phyloP scores from a whole-genome alignment of 2,113 vertebrate genomes.

The Pelodiscus sinensis region DNA sequence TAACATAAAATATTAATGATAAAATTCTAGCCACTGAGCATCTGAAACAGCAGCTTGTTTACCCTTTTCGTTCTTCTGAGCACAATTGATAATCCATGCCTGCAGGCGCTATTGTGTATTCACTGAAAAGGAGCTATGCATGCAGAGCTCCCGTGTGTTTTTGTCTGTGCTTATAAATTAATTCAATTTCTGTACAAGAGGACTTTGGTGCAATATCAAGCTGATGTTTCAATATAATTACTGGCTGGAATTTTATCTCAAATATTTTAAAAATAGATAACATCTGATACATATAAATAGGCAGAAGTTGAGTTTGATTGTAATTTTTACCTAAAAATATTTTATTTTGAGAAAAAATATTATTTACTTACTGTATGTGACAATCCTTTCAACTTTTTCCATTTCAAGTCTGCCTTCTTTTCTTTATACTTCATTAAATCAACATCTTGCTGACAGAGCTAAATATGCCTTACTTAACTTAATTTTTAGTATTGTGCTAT shows the following conservation, averaged over 20 bases:
- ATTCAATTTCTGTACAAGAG: background rate
- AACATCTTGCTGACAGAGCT: constrained; percentile 38
- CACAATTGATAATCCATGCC: background rate
- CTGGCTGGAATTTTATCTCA: background rate
- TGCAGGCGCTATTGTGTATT: accelerated
- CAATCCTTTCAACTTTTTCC: constrained; percentile 22
- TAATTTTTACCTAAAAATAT: constrained; percentile 3
- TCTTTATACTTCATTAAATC: constrained; percentile 42
- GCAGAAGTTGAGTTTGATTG: background rate
- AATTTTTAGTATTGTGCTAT: constrained; percentile 14
- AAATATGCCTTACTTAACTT: constrained; percentile 43
- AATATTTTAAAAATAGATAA: background rate
- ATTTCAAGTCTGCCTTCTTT: background rate
- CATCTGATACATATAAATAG: background rate
- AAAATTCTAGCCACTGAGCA: background rate
- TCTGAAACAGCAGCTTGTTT: background rate
- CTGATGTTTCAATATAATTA: background rate
- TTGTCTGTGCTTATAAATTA: background rate
- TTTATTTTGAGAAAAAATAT: background rate
- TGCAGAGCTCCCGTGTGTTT: accelerated
- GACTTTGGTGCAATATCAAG: background rate
- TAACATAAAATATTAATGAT: background rate
- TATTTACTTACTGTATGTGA: background rate
- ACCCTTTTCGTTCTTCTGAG: background rate
- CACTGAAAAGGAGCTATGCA: accelerated